phyloP scores from a whole-genome alignment of 2,797 vertebrate genomes.

The Hafferia zeledoni region DNA sequence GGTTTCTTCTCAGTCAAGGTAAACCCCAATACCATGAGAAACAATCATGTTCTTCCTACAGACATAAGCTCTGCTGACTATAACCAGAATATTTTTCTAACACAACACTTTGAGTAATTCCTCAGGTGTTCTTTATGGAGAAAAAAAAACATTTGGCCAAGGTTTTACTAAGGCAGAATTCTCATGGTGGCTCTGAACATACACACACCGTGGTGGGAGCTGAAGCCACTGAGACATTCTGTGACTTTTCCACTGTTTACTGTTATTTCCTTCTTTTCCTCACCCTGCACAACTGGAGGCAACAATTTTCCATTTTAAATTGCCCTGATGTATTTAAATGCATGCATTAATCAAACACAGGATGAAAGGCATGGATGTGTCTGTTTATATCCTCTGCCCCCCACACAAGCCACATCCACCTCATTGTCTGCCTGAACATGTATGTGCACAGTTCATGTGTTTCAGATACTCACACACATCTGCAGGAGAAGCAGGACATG shows the following conservation, averaged over 20 bases:
- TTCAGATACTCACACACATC: rapidly evolving
- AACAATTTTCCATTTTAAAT: neutral
- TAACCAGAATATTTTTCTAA: neutral
- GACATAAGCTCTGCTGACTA: neutral
- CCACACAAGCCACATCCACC: neutral
- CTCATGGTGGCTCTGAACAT: rapidly evolving
- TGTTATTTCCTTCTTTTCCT: neutral
- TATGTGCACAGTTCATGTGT: neutral
- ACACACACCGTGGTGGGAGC: neutral
- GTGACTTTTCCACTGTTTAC: neutral
- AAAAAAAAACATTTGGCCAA: neutral
- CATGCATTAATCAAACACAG: neutral
- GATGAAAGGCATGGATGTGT: neutral
- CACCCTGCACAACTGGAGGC: neutral
- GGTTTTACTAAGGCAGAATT: neutral
- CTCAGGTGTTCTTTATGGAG: neutral
- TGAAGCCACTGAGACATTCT: neutral
- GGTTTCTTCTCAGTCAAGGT: neutral
- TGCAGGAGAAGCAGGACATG: neutral
- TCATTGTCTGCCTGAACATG: neutral
- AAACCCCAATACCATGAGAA: neutral
- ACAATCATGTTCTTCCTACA: neutral
- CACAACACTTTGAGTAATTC: neutral
- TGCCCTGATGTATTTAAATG: neutral
- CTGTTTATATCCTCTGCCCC: neutral